phyloP scores from a whole-genome alignment of 2,888 invertebrate genomes.

The Sarcophaga rosellei region DNA sequence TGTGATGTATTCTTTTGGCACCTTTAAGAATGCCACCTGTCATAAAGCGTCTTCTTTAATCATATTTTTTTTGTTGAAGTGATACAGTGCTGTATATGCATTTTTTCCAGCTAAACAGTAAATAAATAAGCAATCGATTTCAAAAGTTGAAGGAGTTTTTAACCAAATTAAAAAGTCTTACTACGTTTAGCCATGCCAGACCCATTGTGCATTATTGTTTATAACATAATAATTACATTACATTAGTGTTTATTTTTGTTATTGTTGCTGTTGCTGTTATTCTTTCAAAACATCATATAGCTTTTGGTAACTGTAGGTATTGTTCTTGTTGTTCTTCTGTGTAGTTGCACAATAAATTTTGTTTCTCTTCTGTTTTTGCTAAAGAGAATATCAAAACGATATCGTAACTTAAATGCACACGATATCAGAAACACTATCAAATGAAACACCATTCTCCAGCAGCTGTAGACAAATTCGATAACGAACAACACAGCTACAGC shows the following conservation, averaged over 20 bases:
- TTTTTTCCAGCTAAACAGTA: too few relatives aligned
- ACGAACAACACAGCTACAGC: conserved; percentile 3
- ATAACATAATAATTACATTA: conserved; percentile 40
- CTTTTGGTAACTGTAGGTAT: too few relatives aligned
- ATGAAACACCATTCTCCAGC: conserved; percentile 31
- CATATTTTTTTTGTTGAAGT: too few relatives aligned
- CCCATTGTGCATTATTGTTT: conserved; percentile 44
- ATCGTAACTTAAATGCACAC: conserved; percentile 37
- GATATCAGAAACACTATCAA: conserved; percentile 39
- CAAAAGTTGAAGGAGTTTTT: neutral
- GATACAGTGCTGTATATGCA: too few relatives aligned
- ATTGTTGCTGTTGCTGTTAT: conserved; percentile 14
- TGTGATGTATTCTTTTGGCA: too few relatives aligned
- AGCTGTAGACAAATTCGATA: neutral
- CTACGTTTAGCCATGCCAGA: neutral
- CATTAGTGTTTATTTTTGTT: conserved; percentile 6
- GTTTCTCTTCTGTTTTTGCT: neutral
- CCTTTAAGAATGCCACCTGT: too few relatives aligned
- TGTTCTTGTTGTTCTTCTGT: neutral
- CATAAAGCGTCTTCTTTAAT: too few relatives aligned
- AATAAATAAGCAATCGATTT: neutral
- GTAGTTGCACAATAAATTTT: neutral
- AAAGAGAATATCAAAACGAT: conserved; percentile 46
- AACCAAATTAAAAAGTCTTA: too few relatives aligned
- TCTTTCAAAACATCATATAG: neutral